Evolutionary conservation across 2,888 invertebrate species (phyloP).

Genomic region (Drosophila paranaensis): DNA sequence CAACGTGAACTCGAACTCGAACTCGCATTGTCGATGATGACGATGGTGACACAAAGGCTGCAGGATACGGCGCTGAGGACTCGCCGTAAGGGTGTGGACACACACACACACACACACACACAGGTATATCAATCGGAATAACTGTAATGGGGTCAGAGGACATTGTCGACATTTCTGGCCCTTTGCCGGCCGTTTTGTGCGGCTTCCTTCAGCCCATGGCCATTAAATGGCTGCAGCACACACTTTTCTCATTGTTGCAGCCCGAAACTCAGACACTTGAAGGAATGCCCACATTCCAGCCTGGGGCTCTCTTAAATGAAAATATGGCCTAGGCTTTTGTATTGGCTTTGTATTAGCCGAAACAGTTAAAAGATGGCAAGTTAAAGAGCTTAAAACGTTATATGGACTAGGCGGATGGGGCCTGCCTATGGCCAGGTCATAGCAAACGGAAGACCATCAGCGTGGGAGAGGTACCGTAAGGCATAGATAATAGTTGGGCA

Average conservation of each 20-base stretch:
- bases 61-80: neutral
- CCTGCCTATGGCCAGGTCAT: neutral
- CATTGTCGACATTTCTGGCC: conserved; percentile 23
- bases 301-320: neutral
- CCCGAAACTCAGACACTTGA: conserved; percentile 6
- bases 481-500: neutral
- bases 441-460: neutral
- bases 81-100: neutral
- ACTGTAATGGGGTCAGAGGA: conserved; percentile 22
- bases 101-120: neutral
- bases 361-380: neutral
- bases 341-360: conserved; percentile 24
- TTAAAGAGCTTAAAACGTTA: conserved; percentile 5
- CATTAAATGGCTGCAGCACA: conserved; percentile 37
- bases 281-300: neutral
- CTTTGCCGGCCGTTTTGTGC: conserved; percentile 33
- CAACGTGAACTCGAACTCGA: conserved; percentile 30
- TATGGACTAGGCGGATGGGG: neutral
- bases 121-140: conserved; percentile 37
- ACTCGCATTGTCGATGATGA: conserved; percentile 16
- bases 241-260: conserved; percentile 26
- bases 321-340: conserved; percentile 23
- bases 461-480: neutral
- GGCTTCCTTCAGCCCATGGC: conserved; percentile 28
- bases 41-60: conserved; percentile 22